Conservation (phyloP, 1,140 invertebrate species). For the Lineus longissimus region DNA sequence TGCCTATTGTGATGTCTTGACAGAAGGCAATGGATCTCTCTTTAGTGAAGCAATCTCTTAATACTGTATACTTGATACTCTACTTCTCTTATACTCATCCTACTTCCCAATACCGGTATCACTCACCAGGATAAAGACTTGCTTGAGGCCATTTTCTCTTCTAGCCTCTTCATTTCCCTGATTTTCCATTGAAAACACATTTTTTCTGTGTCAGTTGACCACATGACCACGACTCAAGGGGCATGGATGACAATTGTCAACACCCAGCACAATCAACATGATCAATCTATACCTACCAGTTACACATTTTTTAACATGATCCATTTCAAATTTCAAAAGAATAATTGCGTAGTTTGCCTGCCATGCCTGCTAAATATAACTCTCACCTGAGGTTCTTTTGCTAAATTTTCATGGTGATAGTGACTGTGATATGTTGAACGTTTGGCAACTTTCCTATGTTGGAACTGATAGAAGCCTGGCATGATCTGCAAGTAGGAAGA, state of each 20-base stretch:
- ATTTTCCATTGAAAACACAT: too few species aligned
- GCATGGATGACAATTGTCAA: too few species aligned
- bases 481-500: slow-evolving; percentile 32
- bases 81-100: neutral
- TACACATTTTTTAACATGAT: too few species aligned
- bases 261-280: too few species aligned
- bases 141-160: too few species aligned
- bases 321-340: neutral
- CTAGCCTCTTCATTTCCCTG: too few species aligned
- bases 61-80: neutral
- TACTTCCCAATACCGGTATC: neutral
- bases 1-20: neutral
- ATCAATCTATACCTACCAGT: too few species aligned
- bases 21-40: neutral
- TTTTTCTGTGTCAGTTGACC: too few species aligned
- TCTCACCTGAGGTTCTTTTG: slow-evolving; percentile 28
- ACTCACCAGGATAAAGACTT: too few species aligned
- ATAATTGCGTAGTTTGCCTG: neutral
- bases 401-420: slow-evolving; percentile 27
- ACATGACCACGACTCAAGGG: too few species aligned
- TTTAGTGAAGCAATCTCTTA: neutral
- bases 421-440: slow-evolving; percentile 28
- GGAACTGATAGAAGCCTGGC: slow-evolving; percentile 37
- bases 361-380: neutral
- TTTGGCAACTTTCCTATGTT: slow-evolving; percentile 36